These are phyloP conservation scores for Zaprionus tsacasi DNA, from an alignment of 1,140 invertebrate genomes.

Conservation along the genomic window DNA sequence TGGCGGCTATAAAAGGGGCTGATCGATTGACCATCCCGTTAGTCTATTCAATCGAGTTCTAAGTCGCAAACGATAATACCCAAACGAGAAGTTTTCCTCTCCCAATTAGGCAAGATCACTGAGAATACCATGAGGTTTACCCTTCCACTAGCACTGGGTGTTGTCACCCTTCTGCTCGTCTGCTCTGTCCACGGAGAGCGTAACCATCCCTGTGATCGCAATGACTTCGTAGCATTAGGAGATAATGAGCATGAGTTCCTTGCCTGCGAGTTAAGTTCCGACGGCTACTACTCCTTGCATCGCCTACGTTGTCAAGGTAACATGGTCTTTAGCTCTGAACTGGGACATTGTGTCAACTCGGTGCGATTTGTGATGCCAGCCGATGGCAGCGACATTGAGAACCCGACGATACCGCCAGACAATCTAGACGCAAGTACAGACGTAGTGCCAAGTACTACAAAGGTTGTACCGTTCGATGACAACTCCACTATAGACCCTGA, in stretches of 20 bases:
- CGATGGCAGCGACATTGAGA: slow-evolving; percentile 67
- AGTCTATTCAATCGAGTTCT: slow-evolving; percentile 61
- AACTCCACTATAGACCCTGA: not conserved
- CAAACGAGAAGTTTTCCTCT: not conserved
- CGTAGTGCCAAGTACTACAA: not conserved
- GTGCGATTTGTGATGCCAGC: not conserved
- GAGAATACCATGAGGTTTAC: slow-evolving; percentile 18
- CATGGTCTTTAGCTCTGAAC: slow-evolving; percentile 37
- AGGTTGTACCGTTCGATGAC: not conserved
- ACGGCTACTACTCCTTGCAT: slow-evolving; percentile 42
- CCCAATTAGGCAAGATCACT: not conserved
- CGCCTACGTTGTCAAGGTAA: slow-evolving; percentile 46
- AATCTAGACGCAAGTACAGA: slow-evolving; percentile 40
- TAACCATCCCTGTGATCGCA: slow-evolving; percentile 31
- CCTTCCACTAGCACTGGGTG: slow-evolving; percentile 16
- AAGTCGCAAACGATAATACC: slow-evolving; percentile 21
- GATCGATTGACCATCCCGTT: slow-evolving; percentile 55
- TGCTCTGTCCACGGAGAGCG: slow-evolving; percentile 9
- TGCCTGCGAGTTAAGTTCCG: slow-evolving; percentile 35
- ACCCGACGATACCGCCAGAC: slow-evolving; percentile 59
- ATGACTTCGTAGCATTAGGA: slow-evolving; percentile 44
- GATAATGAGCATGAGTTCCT: slow-evolving; percentile 53
- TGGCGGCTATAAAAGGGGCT: slow-evolving; percentile 64
- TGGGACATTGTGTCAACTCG: slow-evolving; percentile 30
- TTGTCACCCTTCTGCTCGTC: slow-evolving; percentile 14